These are phyloP conservation scores for Sitobion miscanthi DNA, from an alignment of 1,140 invertebrate genomes.

Conservation along the genomic window DNA sequence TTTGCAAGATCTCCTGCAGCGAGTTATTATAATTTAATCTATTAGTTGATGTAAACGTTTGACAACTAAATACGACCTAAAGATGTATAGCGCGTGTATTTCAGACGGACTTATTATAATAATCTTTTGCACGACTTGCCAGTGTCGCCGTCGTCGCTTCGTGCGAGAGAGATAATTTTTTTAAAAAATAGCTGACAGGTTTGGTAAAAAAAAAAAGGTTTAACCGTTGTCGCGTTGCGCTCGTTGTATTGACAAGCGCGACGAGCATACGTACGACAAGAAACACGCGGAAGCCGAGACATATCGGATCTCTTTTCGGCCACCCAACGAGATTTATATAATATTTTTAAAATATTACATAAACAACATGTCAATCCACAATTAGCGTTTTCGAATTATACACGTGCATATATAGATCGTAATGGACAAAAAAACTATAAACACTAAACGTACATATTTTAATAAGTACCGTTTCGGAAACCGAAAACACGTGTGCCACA, in stretches of 20 bases:
- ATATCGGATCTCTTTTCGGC: constrained; percentile 23
- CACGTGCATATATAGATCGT: background rate
- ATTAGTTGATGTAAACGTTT: background rate
- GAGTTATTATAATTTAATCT: background rate
- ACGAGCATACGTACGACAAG: background rate
- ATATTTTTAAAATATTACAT: constrained; percentile 35
- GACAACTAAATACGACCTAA: background rate
- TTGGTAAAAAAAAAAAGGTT: background rate
- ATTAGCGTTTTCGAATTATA: constrained; percentile 17
- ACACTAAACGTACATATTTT: background rate
- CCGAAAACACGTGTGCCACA: background rate
- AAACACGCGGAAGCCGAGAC: constrained; percentile 39
- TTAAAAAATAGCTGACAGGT: background rate
- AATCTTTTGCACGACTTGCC: background rate
- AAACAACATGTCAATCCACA: constrained; percentile 36
- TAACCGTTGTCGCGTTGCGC: background rate
- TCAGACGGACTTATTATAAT: background rate
- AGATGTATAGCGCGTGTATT: background rate
- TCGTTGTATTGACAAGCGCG: constrained; percentile 15
- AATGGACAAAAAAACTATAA: background rate
- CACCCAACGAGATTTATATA: constrained; percentile 26
- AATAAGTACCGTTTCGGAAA: background rate
- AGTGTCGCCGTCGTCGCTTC: background rate
- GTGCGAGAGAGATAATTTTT: background rate
- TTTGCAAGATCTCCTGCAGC: no score